Percentiles rank a stretch among this genome's conserved stretches.
These are phyloP conservation scores for Pemphigus obesinymphae DNA, from an alignment of 1,140 invertebrate species.

Conservation along the genomic window DNA sequence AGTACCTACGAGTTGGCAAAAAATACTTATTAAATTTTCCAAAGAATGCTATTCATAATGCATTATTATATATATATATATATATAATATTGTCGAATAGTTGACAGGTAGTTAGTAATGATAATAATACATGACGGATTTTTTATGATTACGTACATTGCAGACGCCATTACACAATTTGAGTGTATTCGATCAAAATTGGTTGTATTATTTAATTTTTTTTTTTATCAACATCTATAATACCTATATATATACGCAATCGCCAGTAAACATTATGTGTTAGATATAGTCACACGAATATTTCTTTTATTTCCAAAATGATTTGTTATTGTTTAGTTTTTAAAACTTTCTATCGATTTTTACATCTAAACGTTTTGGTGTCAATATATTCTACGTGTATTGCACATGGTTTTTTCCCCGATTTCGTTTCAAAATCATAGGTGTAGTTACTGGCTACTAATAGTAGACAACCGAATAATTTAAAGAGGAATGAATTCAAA, in stretches of 20 bases:
- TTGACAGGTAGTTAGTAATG: not conserved
- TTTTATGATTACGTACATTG: not conserved
- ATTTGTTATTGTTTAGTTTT: not conserved
- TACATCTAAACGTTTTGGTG: too few species aligned
- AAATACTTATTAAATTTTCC: not conserved
- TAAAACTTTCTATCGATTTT: not conserved
- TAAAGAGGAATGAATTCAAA: too few species aligned
- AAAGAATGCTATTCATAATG: not conserved
- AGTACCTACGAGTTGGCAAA: not conserved
- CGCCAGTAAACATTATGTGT: not conserved
- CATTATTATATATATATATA: too few species aligned
- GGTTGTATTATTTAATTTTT: constrained; percentile 13
- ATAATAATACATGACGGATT: not conserved
- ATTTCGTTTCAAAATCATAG: too few species aligned
- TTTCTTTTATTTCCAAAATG: not conserved
- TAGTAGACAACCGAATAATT: too few species aligned
- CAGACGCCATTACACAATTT: not conserved
- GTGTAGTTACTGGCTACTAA: too few species aligned
- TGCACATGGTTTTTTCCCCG: too few species aligned
- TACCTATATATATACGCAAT: not conserved
- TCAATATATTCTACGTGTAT: too few species aligned
- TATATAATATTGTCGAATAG: not conserved
- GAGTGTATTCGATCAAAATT: not conserved
- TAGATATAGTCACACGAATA: not conserved
- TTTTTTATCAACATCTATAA: not conserved